A percentile compares a stretch with the other conserved stretches of the same genome.
phyloP scores from a whole-genome alignment of 2,797 vertebrate genomes.

The Clangula hyemalis region DNA sequence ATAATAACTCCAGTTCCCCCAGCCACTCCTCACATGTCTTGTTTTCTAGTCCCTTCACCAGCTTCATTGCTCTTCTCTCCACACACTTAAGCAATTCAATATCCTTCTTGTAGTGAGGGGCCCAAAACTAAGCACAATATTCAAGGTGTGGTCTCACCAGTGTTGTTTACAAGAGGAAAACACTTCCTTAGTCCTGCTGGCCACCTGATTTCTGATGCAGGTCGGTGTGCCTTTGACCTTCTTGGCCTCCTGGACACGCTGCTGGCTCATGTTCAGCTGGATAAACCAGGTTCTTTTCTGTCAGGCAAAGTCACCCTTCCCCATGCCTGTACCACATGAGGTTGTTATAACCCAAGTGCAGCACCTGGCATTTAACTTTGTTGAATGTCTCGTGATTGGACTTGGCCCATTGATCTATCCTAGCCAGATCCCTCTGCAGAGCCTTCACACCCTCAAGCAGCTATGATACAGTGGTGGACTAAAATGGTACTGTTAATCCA shows the following conservation, averaged over 20 bases:
- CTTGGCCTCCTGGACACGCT: too few relatives aligned
- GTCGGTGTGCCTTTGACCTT: neutral
- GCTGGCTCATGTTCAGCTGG: neutral
- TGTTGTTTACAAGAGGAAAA: neutral
- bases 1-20: too few relatives aligned
- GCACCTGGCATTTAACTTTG: too few relatives aligned
- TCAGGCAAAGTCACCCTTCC: neutral
- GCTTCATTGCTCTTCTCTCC: too few relatives aligned
- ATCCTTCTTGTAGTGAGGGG: too few relatives aligned
- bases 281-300: neutral
- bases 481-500: neutral
- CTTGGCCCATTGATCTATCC: neutral
- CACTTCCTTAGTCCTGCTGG: neutral
- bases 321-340: neutral
- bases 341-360: neutral
- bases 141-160: neutral
- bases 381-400: neutral
- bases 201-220: too few relatives aligned
- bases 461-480: neutral
- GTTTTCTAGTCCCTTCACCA: too few relatives aligned
- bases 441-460: neutral
- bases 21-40: too few relatives aligned
- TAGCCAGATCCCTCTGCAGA: neutral
- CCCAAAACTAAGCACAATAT: neutral
- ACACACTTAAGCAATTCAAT: too few relatives aligned